Conservation (phyloP, 2,797 vertebrate species). For the Sparidentex hasta region DNA sequence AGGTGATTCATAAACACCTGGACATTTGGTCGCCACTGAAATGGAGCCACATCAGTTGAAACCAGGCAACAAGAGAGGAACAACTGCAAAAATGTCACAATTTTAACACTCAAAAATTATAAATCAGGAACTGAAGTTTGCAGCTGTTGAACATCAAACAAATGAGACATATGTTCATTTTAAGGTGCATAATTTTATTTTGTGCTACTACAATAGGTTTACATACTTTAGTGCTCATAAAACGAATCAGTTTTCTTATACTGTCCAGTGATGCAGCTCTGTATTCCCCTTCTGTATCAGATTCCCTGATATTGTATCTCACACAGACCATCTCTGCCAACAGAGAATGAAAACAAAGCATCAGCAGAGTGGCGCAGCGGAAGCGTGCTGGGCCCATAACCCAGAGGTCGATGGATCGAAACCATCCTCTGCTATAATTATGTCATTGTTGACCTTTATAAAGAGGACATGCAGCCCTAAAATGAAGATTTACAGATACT, state of each 20-base stretch:
- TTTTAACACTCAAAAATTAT: no score
- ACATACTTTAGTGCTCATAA: no score
- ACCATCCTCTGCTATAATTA: slow-evolving; percentile 76
- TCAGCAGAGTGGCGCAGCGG: slow-evolving; percentile 79
- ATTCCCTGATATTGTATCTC: not conserved
- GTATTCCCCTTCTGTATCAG: not conserved
- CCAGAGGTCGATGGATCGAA: slow-evolving; percentile 84
- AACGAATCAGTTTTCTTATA: no score
- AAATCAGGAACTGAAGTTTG: no score
- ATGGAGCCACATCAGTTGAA: not conserved
- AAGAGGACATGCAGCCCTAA: not conserved
- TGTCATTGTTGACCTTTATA: not conserved
- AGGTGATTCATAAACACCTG: not conserved
- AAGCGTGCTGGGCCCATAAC: slow-evolving; percentile 85
- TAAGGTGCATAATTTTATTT: no score
- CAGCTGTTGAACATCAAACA: no score
- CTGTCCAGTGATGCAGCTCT: no score
- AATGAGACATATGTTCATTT: no score
- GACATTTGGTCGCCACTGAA: not conserved
- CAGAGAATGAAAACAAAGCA: not conserved
- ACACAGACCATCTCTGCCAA: not conserved
- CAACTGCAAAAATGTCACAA: not conserved
- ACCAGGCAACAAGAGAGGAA: not conserved
- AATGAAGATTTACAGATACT: no score
- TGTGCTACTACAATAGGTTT: no score